These are phyloP conservation scores for Recurvirostra avosetta DNA, from an alignment of 2,113 vertebrate species.

Conservation along the genomic window DNA sequence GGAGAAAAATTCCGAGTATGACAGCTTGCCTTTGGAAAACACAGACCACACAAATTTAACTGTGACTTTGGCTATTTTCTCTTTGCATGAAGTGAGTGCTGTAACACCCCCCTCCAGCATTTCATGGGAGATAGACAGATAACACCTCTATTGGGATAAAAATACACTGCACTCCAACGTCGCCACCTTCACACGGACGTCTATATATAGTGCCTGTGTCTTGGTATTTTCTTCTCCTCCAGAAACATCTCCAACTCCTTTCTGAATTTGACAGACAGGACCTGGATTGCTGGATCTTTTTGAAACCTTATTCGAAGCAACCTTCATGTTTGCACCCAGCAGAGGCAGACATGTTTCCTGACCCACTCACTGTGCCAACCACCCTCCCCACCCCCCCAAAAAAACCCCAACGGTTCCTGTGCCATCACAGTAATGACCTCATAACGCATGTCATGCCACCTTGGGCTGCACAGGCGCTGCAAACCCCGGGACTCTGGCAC, in stretches of 20 bases:
- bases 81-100: neutral
- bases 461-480: neutral
- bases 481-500: accelerated
- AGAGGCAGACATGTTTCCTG: neutral
- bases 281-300: neutral
- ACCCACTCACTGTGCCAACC: neutral
- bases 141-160: slow-evolving; percentile 59
- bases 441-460: accelerated
- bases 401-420: accelerated
- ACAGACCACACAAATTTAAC: neutral
- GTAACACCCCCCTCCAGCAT: slow-evolving; percentile 21
- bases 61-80: neutral
- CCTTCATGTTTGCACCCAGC: neutral
- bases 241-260: slow-evolving; percentile 22
- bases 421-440: neutral
- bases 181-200: slow-evolving; percentile 55
- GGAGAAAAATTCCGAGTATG: neutral
- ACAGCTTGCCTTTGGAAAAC: slow-evolving; percentile 11
- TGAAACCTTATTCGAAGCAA: neutral
- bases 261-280: slow-evolving; percentile 38
- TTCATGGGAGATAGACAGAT: slow-evolving; percentile 60
- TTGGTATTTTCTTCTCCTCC: slow-evolving; percentile 55
- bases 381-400: neutral
- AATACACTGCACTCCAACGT: slow-evolving; percentile 59
- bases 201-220: slow-evolving; percentile 48